Evolutionary conservation across 1,140 invertebrate species (phyloP).

Genomic region (Theocolax elegans): DNA sequence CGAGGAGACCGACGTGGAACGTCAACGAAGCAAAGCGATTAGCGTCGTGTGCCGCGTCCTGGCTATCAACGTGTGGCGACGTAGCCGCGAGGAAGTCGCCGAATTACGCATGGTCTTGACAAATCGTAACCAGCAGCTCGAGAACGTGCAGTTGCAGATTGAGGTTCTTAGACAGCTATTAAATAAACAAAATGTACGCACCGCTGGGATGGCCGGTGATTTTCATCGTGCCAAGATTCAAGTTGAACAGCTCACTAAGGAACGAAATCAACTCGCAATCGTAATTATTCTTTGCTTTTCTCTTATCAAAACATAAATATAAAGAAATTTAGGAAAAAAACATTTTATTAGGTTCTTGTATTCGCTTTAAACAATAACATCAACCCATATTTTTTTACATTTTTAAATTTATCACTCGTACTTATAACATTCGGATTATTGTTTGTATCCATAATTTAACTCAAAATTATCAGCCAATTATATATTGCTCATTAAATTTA

Average conservation of each 20-base stretch:
- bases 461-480: too few species aligned
- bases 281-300: slow-evolving; percentile 41
- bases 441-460: too few species aligned
- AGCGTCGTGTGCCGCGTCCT: slow-evolving; percentile 66
- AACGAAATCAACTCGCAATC: slow-evolving; percentile 57
- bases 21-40: slow-evolving; percentile 53
- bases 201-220: slow-evolving; percentile 66
- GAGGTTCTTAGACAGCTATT: slow-evolving; percentile 69
- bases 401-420: too few species aligned
- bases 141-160: slow-evolving; percentile 70
- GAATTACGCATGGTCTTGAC: slow-evolving; percentile 64
- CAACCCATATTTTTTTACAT: too few species aligned
- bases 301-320: not conserved
- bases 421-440: too few species aligned
- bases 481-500: too few species aligned
- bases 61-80: slow-evolving; percentile 69
- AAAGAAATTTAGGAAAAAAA: too few species aligned
- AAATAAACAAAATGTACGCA: slow-evolving; percentile 69
- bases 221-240: slow-evolving; percentile 66
- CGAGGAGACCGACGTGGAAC: too few species aligned
- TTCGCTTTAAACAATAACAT: too few species aligned
- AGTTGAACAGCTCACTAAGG: slow-evolving; percentile 56
- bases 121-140: slow-evolving; percentile 62
- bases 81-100: slow-evolving; percentile 66
- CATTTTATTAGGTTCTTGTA: too few species aligned